Base-by-base conservation (phyloP, 2,797 vertebrate genomes). In the Chaetophractus vellerosus region DNA sequence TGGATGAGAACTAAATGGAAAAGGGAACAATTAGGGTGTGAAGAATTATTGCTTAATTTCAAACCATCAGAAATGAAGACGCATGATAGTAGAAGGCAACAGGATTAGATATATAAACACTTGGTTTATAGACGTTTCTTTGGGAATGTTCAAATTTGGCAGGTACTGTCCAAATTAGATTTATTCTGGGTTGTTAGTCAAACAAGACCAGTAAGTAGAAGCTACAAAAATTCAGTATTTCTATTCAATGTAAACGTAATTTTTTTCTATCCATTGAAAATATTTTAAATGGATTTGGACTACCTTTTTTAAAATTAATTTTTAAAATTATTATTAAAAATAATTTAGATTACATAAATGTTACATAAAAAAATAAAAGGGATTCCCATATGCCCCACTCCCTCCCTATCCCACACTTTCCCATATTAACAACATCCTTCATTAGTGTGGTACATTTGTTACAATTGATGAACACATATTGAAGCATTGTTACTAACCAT, bases 131-230 rank as follows among this genome's bases (percentile, higher is more conserved):
- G 63, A 14, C 4, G 55, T 86, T 72, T 55, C n/a, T 88, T 55
- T 90, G 33, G 41, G 11, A 94, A 88, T 38, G 38, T 48, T 96
- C 48, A 92, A 33, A 11, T 5, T 61, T 38, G 38, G 38, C 8
- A 33, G 12, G 26, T 41, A 66, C 38, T 74, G 15, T 75, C 31
- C 50, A 91, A 64, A 80, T 75, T 55, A 61, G 26, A 93, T 63
- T 87, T 93, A 72, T 88, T 94, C 41, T 80, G 74, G 86, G 75
- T 66, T 92, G 8, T 23, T 71, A n/a, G 36, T 90, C n/a, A 92
- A 93, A 82, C 64, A 91, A 88, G 41, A 69, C 11, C 24, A 45
- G 11, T 69, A 19, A 91, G 41, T 64, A 83, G 74, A 95, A 82
- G 31, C 36, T 76, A 33, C 18, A 55, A 5, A 72, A 18, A 55